Base-by-base conservation (phyloP, 30 jellyfish, hydroid and myxozoan genomes). In the Pseudorhiza aurosa region DNA sequence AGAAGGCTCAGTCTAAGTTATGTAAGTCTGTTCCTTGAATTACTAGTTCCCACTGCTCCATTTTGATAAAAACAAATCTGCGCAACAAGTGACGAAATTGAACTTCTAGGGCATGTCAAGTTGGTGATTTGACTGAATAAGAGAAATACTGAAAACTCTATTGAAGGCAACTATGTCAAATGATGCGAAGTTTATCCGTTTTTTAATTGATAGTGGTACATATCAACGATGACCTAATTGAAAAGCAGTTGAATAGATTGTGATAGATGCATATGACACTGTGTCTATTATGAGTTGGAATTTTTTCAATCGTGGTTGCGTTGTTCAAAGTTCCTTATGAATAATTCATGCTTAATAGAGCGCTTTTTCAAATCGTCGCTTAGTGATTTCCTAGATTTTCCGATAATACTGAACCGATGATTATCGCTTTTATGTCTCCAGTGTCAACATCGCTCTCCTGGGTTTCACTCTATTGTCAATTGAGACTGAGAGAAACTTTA, bases 341-440 rank as follows among this genome's bases (percentile, higher is more conserved):
- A 64, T 64, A 24, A 64, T 64, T 36, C 77, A 64, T 33, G 15
- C 33, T 35, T 42, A 33, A 64, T 64, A 22, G 30, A 64, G 35
- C 60, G 58, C 67, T 64, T 64, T 64, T 60, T 15, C 35, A 64
- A 64, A 64, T 64, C 77, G 77, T 31, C 35, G 77, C 77, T 64
- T 64, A 64, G 77, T 11, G 50, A 64, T 64, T 64, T 39, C 30
- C 39, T 26, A 19, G 53, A 64, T 64, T 33, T 42, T 19, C 77
- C 32, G 77, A 64, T 64, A 64, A 31, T 64, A 42, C 30, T 64
- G 77, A 64, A 31, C 77, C 77, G 50, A 64, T 33, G 77, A 64
- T 64, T 35, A 64, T 64, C 77, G 59, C 77, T 35, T 32, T 64
- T 64, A 33, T 64, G 77, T 64, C 77, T 30, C 56, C 21, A 31